Base-by-base conservation (phyloP, 2,888 invertebrate genomes). In the Parascotia fuliginaria region DNA sequence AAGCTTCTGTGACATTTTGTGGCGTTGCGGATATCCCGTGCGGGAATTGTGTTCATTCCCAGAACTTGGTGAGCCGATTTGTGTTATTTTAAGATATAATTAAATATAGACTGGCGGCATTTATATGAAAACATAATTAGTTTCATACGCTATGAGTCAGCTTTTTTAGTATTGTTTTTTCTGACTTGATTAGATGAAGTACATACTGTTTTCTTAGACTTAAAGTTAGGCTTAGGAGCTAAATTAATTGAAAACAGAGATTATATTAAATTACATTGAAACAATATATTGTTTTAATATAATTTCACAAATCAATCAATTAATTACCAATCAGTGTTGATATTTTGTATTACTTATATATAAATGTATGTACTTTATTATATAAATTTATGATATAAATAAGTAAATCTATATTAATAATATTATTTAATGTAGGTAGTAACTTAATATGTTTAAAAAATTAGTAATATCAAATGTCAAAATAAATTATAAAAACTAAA, bases 61-160 rank as follows among this genome's bases (percentile, higher is more conserved):
- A 73, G 83, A 81, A 81, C 71, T 73, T 81, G 89, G 91, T 91
- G 83, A 88, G 91, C 65, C 55, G 77, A 82, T 82, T 85, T 83
- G 80, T 83, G 83, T 87, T 91, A 89, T 90, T 89, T 89, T 87
- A 77, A 82, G 85, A 79, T 85, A 81, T 85, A 88, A 89, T 90
- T 92, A 89, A 88, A 89, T 89, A 83, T 91, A 91, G 90, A 79
- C 81, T 50, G 77, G 73, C 75, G 76, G 78, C 70, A 76, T 87
- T 76, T 76, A 84, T 81, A 85, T 84, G 84, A 84, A 86, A 87
- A 83, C 77, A 82, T 86, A 88, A 89, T 90, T 89, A 87, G 85
- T 85, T 81, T 78, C 80, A 83, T 83, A 81, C 82, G 60, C 54
- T 52, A 51, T 84, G 83, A 85, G 67, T 85, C 82, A 84, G 43